A percentile compares a stretch with the other conserved stretches of the same genome.
phyloP scores from a whole-genome alignment of 2,888 invertebrate species.

The Bhutanitis thaidina region DNA sequence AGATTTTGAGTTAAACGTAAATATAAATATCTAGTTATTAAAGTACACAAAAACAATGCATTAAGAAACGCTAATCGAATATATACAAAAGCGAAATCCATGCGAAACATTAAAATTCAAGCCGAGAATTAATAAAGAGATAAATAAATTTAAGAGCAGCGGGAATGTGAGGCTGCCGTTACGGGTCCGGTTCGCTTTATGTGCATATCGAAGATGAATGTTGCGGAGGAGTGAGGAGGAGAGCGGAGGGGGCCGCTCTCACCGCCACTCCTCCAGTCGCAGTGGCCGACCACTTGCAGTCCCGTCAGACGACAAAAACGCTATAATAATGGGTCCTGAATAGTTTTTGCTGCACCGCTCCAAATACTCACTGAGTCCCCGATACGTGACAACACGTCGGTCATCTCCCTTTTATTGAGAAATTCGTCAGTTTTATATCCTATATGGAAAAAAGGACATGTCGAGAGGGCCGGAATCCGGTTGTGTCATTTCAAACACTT shows the following conservation, averaged over 20 bases:
- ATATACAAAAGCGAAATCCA: constrained; percentile 32
- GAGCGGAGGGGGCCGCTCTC: constrained; percentile 32
- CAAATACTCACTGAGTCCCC: constrained; percentile 69
- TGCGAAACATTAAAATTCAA: constrained; percentile 67
- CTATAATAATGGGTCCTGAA: constrained; percentile 78
- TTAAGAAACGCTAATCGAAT: constrained; percentile 17
- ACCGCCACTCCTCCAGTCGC: constrained; percentile 28
- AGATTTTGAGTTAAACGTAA: too few relatives aligned
- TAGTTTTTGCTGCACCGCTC: constrained; percentile 78
- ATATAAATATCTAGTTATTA: too few relatives aligned
- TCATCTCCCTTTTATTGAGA: constrained; percentile 79
- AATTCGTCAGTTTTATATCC: constrained; percentile 77
- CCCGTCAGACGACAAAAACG: constrained; percentile 81
- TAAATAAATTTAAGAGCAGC: constrained; percentile 77
- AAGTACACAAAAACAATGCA: background rate
- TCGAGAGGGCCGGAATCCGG: constrained; percentile 67
- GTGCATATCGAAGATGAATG: constrained; percentile 79
- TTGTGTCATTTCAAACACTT: constrained; percentile 81
- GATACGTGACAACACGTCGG: constrained; percentile 72
- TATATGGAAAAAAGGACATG: constrained; percentile 57
- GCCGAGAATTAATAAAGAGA: constrained; percentile 77
- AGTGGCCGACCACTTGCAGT: constrained; percentile 62
- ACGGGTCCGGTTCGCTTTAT: constrained; percentile 75
- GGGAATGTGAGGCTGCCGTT: constrained; percentile 77
- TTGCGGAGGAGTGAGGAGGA: constrained; percentile 50